phyloP scores from a whole-genome alignment of 2,888 invertebrate genomes.

The Hydrotaea cyrtoneurina region DNA sequence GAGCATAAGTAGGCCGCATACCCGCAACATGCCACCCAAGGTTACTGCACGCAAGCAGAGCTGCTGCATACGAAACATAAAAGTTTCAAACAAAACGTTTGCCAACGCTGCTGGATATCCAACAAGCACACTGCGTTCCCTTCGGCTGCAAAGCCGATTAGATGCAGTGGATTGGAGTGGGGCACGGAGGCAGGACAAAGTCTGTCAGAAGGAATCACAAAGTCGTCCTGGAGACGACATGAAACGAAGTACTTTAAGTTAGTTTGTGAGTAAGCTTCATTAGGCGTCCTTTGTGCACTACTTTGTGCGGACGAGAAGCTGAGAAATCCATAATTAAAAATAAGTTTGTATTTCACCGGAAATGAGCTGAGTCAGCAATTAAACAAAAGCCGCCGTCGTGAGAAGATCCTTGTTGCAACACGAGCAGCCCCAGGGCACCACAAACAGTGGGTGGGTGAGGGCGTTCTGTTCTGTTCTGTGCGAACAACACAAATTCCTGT shows the following conservation, averaged over 20 bases:
- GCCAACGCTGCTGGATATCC: background rate
- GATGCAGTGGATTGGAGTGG: background rate
- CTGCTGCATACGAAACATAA: no score
- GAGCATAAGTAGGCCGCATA: no score
- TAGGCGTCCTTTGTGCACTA: background rate
- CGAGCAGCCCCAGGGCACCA: slow-evolving; percentile 47
- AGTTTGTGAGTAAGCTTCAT: background rate
- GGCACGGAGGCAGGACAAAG: background rate
- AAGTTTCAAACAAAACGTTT: no score
- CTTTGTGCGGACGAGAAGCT: slow-evolving; percentile 44
- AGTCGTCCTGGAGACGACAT: background rate
- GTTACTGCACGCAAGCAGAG: no score
- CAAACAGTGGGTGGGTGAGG: background rate
- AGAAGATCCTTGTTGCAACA: slow-evolving; percentile 35
- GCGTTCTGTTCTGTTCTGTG: background rate
- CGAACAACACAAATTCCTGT: background rate
- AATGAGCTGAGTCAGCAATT: slow-evolving; percentile 52
- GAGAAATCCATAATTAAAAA: slow-evolving; percentile 75
- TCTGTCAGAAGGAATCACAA: background rate
- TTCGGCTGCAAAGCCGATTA: background rate
- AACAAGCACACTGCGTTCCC: background rate
- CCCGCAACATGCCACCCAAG: no score
- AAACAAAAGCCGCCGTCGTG: slow-evolving; percentile 19
- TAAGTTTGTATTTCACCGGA: slow-evolving; percentile 68
- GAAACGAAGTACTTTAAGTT: background rate